Evolutionary conservation across 2,888 invertebrate species (phyloP), one percentile per base, ranked within the genome.

Genomic region (Antheraea yamamai): DNA sequence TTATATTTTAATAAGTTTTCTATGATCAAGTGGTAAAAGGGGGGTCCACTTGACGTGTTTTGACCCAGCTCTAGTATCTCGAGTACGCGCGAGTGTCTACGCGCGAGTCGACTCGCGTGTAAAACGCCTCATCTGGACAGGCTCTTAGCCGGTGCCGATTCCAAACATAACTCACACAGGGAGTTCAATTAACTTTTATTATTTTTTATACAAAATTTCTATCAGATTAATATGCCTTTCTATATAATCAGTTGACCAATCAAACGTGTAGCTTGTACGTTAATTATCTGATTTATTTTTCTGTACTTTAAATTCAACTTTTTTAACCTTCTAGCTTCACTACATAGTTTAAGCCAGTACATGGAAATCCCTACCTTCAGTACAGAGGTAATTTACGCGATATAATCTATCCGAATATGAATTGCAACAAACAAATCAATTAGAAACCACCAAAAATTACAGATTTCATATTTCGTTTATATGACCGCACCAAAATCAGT

Each of bases 81-180:
- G n/a, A n/a, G n/a, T n/a, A n/a, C n/a, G n/a, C n/a, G n/a, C n/a
- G n/a, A n/a, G n/a, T n/a, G n/a, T n/a, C n/a, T n/a, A n/a, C n/a
- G n/a, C n/a, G n/a, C n/a, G n/a, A n/a, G n/a, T n/a, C n/a, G n/a
- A n/a, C n/a, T n/a, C n/a, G n/a, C n/a, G n/a, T n/a, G n/a, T n/a
- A n/a, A n/a, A n/a, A n/a, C n/a, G n/a, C n/a, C n/a, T n/a, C n/a
- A n/a, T n/a, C n/a, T n/a, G n/a, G n/a, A n/a, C n/a, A n/a, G n/a
- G n/a, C n/a, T n/a, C 35, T 68, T 83, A 81, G 79, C 81, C 84
- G 81, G 80, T 78, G 78, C 81, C 80, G 82, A 89, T 89, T 89
- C 85, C 88, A 85, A 92, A 90, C 87, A 89, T 88, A 89, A 89
- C 89, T 88, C 88, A 87, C 85, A 84, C 82, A 82, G 82, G 83